Conservation (phyloP, 2,113 vertebrate genomes). For the Scytalopus superciliaris region DNA sequence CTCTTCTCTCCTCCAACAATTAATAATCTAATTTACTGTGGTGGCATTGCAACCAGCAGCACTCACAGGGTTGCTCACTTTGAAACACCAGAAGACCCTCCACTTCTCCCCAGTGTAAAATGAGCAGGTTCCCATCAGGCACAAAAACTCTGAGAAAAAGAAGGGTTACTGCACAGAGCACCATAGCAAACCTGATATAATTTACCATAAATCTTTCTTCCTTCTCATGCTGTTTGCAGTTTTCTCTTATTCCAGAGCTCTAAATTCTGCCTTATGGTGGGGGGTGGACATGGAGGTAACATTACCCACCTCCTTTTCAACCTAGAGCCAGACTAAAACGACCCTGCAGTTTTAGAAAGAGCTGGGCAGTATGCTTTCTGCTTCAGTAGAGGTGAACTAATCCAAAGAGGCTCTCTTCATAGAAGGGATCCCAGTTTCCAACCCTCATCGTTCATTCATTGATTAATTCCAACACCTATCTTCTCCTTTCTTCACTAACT, state of each 20-base stretch:
- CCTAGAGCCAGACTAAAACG: background rate
- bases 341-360: background rate
- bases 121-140: background rate
- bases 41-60: background rate
- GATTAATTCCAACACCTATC: conserved; percentile 2
- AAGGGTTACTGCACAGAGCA: background rate
- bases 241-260: background rate
- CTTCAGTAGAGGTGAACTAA: conserved; percentile 25
- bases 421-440: background rate
- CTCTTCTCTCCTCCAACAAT: too few relatives aligned
- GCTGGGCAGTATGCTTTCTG: background rate
- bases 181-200: background rate
- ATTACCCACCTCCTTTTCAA: background rate
- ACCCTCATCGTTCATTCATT: background rate
- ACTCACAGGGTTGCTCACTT: background rate
- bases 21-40: background rate
- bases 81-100: background rate
- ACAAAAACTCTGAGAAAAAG: background rate
- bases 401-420: background rate
- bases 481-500: background rate
- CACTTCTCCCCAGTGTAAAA: background rate
- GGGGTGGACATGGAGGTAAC: background rate
- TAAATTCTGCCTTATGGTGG: background rate
- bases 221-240: background rate
- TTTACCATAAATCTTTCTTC: background rate